Evolutionary conservation across 2,797 vertebrate genomes (phyloP).

Genomic region (Chrosomus eos): DNA sequence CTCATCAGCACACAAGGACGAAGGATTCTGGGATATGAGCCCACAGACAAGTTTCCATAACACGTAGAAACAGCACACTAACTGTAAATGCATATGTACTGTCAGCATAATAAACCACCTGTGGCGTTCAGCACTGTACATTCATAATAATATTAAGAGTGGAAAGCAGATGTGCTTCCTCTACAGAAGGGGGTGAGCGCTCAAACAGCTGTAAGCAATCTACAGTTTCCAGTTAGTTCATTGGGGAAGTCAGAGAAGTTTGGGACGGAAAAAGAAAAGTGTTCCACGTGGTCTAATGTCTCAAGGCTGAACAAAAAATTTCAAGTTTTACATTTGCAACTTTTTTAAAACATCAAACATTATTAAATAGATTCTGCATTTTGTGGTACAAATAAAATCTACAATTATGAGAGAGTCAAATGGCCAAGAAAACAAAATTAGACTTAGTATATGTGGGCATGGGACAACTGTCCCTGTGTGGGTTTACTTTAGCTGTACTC

Average conservation of each 20-base stretch:
- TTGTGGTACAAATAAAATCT: background rate
- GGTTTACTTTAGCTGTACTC: slow-evolving; percentile 17
- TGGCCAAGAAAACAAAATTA: background rate
- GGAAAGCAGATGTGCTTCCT: slow-evolving; percentile 7
- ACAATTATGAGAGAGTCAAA: background rate
- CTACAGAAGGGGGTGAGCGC: background rate
- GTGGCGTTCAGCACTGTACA: background rate
- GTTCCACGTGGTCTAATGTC: background rate
- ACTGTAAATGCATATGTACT: slow-evolving; percentile 16
- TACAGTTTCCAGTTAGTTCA: background rate
- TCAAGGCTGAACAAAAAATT: background rate
- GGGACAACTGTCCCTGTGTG: background rate
- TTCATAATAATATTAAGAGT: background rate
- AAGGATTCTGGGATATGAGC: slow-evolving; percentile 20
- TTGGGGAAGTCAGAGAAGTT: background rate
- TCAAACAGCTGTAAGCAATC: slow-evolving; percentile 9
- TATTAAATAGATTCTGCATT: background rate
- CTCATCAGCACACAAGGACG: background rate
- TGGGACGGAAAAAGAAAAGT: background rate
- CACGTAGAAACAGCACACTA: background rate
- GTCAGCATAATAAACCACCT: slow-evolving; percentile 15
- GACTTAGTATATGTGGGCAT: background rate
- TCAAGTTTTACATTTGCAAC: background rate
- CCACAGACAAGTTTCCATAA: slow-evolving; percentile 17
- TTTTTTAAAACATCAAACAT: background rate